phyloP scores from a whole-genome alignment of 2,888 invertebrate genomes.

The Cotesia congregata region DNA sequence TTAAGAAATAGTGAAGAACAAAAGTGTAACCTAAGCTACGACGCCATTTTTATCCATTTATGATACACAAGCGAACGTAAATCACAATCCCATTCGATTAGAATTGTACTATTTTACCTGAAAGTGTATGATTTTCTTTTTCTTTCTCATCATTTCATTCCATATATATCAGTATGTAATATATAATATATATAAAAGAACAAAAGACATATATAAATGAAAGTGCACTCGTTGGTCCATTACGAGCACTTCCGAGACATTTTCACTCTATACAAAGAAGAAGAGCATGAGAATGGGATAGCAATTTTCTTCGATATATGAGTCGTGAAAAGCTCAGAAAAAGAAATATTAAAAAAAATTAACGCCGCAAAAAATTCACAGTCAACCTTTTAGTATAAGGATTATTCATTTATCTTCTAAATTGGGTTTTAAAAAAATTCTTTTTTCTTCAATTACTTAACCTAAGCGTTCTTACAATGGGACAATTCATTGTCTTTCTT shows the following conservation, averaged over 20 bases:
- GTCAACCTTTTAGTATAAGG: not conserved
- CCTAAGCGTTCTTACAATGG: not conserved
- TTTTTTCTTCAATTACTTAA: constrained; percentile 20
- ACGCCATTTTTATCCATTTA: not conserved
- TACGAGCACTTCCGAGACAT: constrained; percentile 18
- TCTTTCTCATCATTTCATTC: not conserved
- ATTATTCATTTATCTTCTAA: constrained; percentile 6
- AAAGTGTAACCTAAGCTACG: not conserved
- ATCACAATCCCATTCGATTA: not conserved
- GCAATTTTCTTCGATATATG: constrained; percentile 22
- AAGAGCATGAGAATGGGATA: constrained; percentile 8
- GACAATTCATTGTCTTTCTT: no score
- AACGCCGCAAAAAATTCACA: not conserved
- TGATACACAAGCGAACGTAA: not conserved
- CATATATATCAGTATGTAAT: not conserved
- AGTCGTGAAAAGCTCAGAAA: constrained; percentile 12
- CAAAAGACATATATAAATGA: constrained; percentile 17
- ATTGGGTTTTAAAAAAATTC: constrained; percentile 6
- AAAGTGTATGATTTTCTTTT: constrained; percentile 2
- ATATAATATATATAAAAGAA: not conserved
- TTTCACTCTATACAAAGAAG: constrained; percentile 11
- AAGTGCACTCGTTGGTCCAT: constrained; percentile 22
- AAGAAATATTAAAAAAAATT: constrained; percentile 1
- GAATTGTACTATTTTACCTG: not conserved
- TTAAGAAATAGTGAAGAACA: not conserved